A percentile compares a stretch with the other conserved stretches of the same genome.
Conservation (phyloP, 2,113 vertebrate species). For the Tachycineta bicolor region DNA sequence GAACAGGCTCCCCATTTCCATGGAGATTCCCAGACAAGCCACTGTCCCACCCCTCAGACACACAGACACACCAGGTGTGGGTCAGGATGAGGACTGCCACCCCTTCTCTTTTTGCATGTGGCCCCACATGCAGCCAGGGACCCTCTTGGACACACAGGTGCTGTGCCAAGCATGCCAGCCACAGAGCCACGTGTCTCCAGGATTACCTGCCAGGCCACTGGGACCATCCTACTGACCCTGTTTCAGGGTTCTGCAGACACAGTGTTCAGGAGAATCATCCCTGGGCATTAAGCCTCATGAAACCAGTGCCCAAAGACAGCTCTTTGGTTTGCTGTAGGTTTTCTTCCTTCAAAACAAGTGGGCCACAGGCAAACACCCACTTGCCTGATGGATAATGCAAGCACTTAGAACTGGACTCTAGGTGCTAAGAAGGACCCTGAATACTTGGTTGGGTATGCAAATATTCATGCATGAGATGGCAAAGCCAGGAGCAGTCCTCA, state of each 20-base stretch:
- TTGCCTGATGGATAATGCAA: neutral
- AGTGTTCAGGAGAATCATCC: neutral
- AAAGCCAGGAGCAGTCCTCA: neutral
- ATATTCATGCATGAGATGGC: neutral
- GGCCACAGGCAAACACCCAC: neutral
- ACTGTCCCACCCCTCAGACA: neutral
- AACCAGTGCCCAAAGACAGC: neutral
- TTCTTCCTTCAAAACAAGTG: neutral
- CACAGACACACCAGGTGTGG: neutral
- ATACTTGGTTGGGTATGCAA: neutral
- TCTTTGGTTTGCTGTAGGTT: neutral
- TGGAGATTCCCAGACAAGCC: neutral
- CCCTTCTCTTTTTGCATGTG: neutral
- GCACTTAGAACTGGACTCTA: neutral
- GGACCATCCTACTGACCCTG: neutral
- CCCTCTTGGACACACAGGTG: rapidly evolving
- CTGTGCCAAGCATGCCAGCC: rapidly evolving
- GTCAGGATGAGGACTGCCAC: neutral
- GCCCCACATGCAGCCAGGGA: neutral
- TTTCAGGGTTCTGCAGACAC: neutral
- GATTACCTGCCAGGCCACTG: neutral
- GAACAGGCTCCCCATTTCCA: neutral
- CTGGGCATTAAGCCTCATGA: neutral
- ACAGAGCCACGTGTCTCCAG: neutral
- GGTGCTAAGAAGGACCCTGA: neutral